A percentile compares a stretch with the other conserved stretches of the same genome.
phyloP scores from a whole-genome alignment of 2,113 vertebrate genomes.

The Malaclemys terrapin region DNA sequence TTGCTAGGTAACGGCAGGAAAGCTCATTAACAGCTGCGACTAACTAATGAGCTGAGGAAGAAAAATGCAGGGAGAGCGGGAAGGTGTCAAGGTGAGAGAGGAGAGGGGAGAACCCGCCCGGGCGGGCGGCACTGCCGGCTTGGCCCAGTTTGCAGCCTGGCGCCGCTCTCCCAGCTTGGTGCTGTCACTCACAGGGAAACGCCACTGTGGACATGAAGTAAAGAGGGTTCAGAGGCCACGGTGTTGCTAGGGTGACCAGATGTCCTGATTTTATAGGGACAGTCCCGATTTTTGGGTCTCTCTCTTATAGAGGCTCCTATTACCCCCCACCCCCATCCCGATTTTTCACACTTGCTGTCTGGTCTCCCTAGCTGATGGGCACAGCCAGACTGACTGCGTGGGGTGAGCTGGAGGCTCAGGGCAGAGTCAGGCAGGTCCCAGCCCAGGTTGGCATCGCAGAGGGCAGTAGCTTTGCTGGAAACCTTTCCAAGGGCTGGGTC shows the following conservation, averaged over 20 bases:
- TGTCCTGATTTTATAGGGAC: no score
- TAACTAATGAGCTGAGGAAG: constrained; percentile 21
- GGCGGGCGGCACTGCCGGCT: not conserved
- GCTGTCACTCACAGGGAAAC: not conserved
- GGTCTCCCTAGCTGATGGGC: not conserved
- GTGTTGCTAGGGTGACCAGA: not conserved
- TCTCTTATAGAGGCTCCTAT: no score
- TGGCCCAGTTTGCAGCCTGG: not conserved
- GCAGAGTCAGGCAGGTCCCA: not conserved
- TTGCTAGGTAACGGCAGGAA: constrained; percentile 77
- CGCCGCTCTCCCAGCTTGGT: not conserved
- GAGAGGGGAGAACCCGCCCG: not conserved
- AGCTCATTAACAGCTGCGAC: constrained; percentile 65
- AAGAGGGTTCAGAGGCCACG: not conserved
- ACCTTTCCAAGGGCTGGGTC: not conserved
- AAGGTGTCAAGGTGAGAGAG: not conserved
- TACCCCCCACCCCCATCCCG: no score
- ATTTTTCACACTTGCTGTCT: no score
- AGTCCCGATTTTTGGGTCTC: no score
- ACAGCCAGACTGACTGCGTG: not conserved
- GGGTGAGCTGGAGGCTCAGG: no score
- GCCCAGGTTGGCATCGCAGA: not conserved
- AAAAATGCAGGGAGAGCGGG: not conserved
- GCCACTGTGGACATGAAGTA: not conserved
- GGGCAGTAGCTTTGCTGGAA: not conserved